phyloP scores from a whole-genome alignment of 2,888 invertebrate species.

The Amiota mariae region DNA sequence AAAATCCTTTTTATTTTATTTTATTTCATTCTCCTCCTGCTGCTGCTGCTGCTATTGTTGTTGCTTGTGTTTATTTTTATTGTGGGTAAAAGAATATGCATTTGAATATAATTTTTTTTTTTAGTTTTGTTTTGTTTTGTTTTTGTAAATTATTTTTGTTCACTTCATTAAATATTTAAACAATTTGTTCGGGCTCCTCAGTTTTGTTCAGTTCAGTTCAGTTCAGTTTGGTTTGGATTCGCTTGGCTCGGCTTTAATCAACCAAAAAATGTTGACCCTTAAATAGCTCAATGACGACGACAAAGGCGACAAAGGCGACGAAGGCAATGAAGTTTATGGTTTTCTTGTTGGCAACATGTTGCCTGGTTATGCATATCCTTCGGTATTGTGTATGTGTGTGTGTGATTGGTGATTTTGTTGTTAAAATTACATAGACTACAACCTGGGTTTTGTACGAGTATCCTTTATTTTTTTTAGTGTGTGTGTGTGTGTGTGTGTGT shows the following conservation, averaged over 20 bases:
- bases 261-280: constrained; percentile 67
- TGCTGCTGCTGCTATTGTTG: not conserved
- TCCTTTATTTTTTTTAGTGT: constrained; percentile 2
- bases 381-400: constrained; percentile 7
- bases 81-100: constrained; percentile 39
- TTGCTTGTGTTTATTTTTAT: constrained; percentile 9
- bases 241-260: constrained; percentile 59
- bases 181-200: constrained; percentile 49
- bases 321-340: not conserved
- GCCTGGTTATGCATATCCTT: constrained; percentile 38
- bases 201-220: not conserved
- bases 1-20: too few species aligned
- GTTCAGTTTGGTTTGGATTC: too few species aligned
- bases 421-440: constrained; percentile 11
- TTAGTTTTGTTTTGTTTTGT: too few species aligned
- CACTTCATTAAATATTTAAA: constrained; percentile 65
- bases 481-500: too few species aligned
- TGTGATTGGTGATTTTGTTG: not conserved
- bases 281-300: not conserved
- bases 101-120: not conserved
- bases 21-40: constrained; percentile 59
- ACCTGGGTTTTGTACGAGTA: constrained; percentile 15
- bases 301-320: not conserved
- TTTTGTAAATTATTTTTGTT: constrained; percentile 62
- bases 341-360: constrained; percentile 60